phyloP scores from a whole-genome alignment of 2,888 invertebrate genomes.

The Oscheius sp. region DNA sequence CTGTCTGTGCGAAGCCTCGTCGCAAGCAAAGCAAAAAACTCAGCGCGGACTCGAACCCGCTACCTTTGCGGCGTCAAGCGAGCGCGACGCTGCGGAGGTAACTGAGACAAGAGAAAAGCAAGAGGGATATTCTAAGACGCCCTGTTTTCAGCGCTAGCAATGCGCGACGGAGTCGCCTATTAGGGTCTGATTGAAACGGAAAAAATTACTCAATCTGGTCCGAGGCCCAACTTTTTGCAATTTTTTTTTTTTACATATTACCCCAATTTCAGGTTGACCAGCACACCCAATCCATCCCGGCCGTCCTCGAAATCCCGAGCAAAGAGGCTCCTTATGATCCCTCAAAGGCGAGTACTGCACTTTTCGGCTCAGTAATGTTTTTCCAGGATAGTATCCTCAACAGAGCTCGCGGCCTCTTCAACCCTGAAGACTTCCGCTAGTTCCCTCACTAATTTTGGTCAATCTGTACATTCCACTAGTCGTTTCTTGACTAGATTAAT shows the following conservation, averaged over 20 bases:
- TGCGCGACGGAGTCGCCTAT: too few species aligned
- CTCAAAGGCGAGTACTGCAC: slow-evolving; percentile 80
- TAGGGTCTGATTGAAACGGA: too few species aligned
- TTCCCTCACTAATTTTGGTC: background rate
- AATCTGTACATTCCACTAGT: slow-evolving; percentile 10
- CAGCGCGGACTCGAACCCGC: too few species aligned
- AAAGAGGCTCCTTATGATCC: slow-evolving; percentile 98
- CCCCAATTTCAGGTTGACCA: slow-evolving; percentile 78
- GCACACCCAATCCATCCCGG: slow-evolving; percentile 91
- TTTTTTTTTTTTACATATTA: background rate
- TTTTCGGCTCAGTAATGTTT: background rate
- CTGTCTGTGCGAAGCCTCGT: too few species aligned
- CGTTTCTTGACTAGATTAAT: background rate
- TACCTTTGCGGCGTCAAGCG: too few species aligned
- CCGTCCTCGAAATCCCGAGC: slow-evolving; percentile 97
- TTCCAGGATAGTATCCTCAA: slow-evolving; percentile 74
- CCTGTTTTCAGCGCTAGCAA: too few species aligned
- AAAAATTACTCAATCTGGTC: too few species aligned
- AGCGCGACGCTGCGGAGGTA: too few species aligned
- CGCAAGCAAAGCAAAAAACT: too few species aligned
- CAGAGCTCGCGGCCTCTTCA: slow-evolving; percentile 73
- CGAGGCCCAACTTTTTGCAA: background rate
- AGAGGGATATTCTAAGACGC: too few species aligned
- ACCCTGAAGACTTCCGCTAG: slow-evolving; percentile 72
- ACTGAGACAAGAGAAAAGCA: too few species aligned